Evolutionary conservation across 2,888 invertebrate genomes (phyloP), one percentile per base, ranked within the genome.

Genomic region (Arrhopalites spinosus): DNA sequence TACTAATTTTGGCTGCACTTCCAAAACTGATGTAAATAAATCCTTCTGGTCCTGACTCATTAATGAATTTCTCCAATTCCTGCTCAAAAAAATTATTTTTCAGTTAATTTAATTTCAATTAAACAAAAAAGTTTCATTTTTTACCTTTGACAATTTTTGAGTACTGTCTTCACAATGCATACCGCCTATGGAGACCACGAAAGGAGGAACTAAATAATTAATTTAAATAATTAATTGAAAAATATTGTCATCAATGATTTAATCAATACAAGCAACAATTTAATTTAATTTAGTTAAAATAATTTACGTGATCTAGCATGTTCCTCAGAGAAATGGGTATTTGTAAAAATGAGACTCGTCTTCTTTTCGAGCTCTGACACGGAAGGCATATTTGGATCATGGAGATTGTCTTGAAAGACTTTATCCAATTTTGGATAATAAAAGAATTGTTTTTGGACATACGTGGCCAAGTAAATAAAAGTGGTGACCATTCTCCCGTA

Each of bases 21-120:
- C 82, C 82, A 73, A 82, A 82, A 68, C 80, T 81, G n/a, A n/a
- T 53, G 43, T 80, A 81, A 45, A 83, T 78, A 36, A 81, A 79
- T 1, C 79, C 80, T 8, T 79, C 74, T 80, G 69, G 36, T 1
- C 79, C 77, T 25, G 73, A 75, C 13, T 71, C 76, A 1, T 77
- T 73, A 1, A 83, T 67, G 59, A 83, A 81, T 29, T 80, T 78
- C 15, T 68, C 75, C 11, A 82, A 64, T 20, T 81, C 78, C 81
- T 82, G 29, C 29, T 27, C 25, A 63, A 7, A 61, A 53, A 30
- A 27, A n/a, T n/a, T n/a, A n/a, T n/a, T 20, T 11, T 15, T 36
- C 7, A 20, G n/a, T 17, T 17, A 36, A 36, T 36, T 36, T 36
- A 11, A 3, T 36, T 36, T 36, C 36, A 36, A 3, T 36, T 11